Conservation (phyloP, 1,140 invertebrate species). For the Dryas iulia region DNA sequence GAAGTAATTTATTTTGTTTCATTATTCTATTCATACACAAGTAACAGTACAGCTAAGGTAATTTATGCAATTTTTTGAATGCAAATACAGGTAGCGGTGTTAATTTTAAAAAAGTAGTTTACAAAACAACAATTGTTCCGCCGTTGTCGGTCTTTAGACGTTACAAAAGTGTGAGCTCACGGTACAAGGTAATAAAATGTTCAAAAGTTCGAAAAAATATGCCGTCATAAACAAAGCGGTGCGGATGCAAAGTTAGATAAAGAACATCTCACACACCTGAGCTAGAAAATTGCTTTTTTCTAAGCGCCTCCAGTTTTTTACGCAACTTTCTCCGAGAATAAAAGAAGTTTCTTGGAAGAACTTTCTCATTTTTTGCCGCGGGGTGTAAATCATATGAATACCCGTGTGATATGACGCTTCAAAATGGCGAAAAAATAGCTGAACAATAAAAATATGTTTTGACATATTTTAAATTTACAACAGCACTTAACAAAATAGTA, state of each 20-base stretch:
- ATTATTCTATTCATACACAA: constrained; percentile 29
- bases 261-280: constrained; percentile 80
- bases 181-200: constrained; percentile 76
- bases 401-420: constrained; percentile 57
- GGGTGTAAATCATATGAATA: constrained; percentile 63
- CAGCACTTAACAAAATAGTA: too few species aligned
- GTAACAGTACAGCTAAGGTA: constrained; percentile 33
- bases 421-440: constrained; percentile 53
- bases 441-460: constrained; percentile 70
- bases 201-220: constrained; percentile 79
- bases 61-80: constrained; percentile 45
- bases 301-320: constrained; percentile 78
- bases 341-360: constrained; percentile 77
- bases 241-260: constrained; percentile 80
- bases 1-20: constrained; percentile 19
- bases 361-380: constrained; percentile 69
- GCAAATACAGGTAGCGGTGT: constrained; percentile 62
- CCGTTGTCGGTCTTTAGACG: constrained; percentile 50
- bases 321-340: constrained; percentile 78
- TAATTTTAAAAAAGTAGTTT: constrained; percentile 63
- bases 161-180: constrained; percentile 65
- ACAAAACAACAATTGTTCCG: constrained; percentile 68
- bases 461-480: constrained; percentile 12
- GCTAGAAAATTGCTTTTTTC: constrained; percentile 80
- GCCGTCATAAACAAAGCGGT: constrained; percentile 76